Evolutionary conservation across 2,797 vertebrate genomes (phyloP).

Genomic region (Masticophis lateralis): DNA sequence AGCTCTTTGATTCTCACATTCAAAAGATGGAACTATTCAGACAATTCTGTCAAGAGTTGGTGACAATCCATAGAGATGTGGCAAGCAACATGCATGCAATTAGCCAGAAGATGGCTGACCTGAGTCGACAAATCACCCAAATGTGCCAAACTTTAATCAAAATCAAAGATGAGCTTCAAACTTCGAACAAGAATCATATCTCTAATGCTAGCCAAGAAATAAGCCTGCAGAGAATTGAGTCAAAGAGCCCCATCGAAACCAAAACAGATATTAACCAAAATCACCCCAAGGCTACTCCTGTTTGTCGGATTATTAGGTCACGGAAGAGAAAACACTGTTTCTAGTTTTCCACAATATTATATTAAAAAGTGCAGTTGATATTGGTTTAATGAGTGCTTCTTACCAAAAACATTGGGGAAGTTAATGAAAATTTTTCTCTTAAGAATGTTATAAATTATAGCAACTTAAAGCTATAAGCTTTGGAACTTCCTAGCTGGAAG

Average conservation of each 20-base stretch:
- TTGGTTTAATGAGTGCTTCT: constrained; percentile 18
- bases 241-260: constrained; percentile 4
- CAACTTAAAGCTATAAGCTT: constrained; percentile 8
- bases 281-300: constrained; percentile 18
- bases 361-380: constrained; percentile 4
- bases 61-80: constrained; percentile 71
- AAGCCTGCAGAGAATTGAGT: constrained; percentile 27
- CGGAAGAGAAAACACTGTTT: constrained; percentile 69
- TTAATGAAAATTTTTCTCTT: background rate
- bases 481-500: background rate
- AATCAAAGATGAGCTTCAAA: constrained; percentile 66
- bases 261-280: constrained; percentile 24
- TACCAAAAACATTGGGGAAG: constrained; percentile 10
- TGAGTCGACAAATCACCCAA: constrained; percentile 63
- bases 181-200: constrained; percentile 36
- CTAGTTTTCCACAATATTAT: constrained; percentile 32
- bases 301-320: constrained; percentile 64
- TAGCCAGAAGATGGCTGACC: constrained; percentile 66
- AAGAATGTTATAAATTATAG: constrained; percentile 16
- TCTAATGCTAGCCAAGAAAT: background rate
- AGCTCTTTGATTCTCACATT: constrained; percentile 60
- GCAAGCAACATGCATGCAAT: constrained; percentile 66
- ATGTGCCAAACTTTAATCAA: constrained; percentile 70
- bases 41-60: constrained; percentile 71
- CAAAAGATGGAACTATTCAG: constrained; percentile 70